These are phyloP conservation scores for Nothocercus julius DNA, from an alignment of 2,113 vertebrate genomes.

Conservation along the genomic window DNA sequence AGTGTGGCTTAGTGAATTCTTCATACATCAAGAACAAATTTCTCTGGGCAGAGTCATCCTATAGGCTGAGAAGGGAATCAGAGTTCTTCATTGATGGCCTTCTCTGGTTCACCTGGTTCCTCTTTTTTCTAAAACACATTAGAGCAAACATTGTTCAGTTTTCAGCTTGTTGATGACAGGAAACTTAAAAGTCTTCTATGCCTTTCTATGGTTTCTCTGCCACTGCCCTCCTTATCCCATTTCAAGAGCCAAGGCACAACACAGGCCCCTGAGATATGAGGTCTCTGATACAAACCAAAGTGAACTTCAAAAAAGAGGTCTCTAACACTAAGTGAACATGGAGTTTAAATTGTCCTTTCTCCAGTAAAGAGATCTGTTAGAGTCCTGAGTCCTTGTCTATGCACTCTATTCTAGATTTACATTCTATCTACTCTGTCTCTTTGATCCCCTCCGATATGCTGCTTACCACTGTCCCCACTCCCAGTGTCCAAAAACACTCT, in stretches of 20 bases:
- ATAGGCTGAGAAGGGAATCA: conserved; percentile 32
- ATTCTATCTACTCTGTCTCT: not conserved
- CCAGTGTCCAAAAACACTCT: not conserved
- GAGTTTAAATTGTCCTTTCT: not conserved
- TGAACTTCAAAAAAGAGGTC: not conserved
- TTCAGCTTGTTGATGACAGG: not conserved
- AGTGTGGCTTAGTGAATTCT: not conserved
- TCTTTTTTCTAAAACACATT: conserved; percentile 73
- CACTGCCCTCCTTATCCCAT: not conserved
- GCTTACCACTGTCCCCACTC: not conserved
- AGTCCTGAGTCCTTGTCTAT: not conserved
- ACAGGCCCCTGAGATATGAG: not conserved
- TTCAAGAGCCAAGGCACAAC: not conserved
- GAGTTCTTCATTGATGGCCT: conserved; percentile 69
- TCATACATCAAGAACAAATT: not conserved
- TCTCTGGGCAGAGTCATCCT: not conserved
- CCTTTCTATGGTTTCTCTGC: not conserved
- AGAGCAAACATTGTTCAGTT: not conserved
- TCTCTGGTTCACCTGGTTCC: conserved; percentile 9
- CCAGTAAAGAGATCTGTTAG: not conserved
- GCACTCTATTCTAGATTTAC: not conserved
- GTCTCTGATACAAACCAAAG: not conserved
- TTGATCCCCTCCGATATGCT: not conserved
- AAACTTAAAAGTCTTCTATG: not conserved
- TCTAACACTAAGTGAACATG: not conserved